Conservation (phyloP, 2,113 vertebrate genomes). For the Nycticorax nycticorax region DNA sequence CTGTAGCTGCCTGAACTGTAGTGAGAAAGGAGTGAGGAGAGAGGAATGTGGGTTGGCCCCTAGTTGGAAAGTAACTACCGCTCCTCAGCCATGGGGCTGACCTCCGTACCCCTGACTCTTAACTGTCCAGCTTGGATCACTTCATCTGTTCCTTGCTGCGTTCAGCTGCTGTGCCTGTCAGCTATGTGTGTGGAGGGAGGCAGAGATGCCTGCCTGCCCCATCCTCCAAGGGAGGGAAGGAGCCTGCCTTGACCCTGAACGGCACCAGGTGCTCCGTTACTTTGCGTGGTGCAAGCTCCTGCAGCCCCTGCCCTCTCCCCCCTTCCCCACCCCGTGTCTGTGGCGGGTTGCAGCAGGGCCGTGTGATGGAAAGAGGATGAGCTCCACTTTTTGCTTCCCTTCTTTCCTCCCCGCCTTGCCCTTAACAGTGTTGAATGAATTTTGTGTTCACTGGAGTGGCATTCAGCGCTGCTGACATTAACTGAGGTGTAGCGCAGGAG, state of each 20-base stretch:
- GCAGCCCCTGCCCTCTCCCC: background rate
- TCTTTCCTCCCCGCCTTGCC: background rate
- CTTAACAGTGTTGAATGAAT: background rate
- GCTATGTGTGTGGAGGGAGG: background rate
- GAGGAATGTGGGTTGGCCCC: background rate
- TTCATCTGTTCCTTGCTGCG: background rate
- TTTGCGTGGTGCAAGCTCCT: background rate
- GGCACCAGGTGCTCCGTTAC: background rate
- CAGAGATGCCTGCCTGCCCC: background rate
- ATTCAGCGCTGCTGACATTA: background rate
- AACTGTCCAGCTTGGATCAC: background rate
- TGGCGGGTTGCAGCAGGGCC: background rate
- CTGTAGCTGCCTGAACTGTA: background rate
- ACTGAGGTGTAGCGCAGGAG: background rate
- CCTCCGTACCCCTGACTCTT: background rate
- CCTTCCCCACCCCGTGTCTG: accelerated
- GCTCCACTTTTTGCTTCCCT: background rate
- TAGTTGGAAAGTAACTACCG: background rate
- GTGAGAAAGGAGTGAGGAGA: background rate
- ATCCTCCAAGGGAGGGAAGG: background rate
- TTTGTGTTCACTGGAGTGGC: background rate
- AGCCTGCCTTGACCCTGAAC: background rate
- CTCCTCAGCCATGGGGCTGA: background rate
- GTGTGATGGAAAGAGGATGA: background rate
- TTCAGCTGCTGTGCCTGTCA: background rate